Percentiles rank a stretch among this genome's conserved stretches.
These are phyloP conservation scores for Ectropis grisescens DNA, from an alignment of 1,140 invertebrate species.

Conservation along the genomic window DNA sequence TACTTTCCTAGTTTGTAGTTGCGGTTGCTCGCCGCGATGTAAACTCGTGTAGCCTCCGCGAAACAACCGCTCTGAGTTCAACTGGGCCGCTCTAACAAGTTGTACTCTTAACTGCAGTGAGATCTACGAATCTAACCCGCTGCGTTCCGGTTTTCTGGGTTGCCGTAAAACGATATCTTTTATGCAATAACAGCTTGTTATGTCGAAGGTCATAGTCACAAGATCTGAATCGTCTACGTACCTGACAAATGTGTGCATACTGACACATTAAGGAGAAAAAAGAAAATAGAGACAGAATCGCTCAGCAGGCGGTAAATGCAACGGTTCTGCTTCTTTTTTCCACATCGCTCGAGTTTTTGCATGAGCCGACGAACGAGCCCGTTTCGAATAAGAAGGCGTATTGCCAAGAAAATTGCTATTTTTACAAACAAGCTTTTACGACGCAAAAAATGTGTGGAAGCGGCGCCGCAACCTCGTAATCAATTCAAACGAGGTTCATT, in stretches of 20 bases:
- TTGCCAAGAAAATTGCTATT: conserved; percentile 28
- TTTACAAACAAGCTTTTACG: conserved; percentile 30
- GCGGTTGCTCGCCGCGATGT: conserved; percentile 17
- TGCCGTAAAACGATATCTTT: too few relatives aligned
- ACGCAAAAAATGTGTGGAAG: conserved; percentile 24
- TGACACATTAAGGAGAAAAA: too few relatives aligned
- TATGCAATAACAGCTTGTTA: too few relatives aligned
- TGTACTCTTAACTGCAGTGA: conserved; percentile 1
- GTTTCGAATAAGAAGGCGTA: conserved; percentile 21
- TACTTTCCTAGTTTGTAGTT: conserved; percentile 21
- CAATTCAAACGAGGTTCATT: conserved; percentile 33
- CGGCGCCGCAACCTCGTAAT: conserved; percentile 24
- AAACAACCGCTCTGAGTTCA: conserved; percentile 13
- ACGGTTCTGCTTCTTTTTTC: conserved; percentile 16
- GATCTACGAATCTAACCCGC: not conserved
- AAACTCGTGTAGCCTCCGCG: conserved; percentile 21
- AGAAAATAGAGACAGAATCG: conserved; percentile 11
- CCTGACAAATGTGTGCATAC: too few relatives aligned
- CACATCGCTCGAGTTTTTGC: conserved; percentile 21
- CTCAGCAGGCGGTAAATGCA: conserved; percentile 22
- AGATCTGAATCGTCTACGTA: too few relatives aligned
- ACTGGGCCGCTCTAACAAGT: conserved; percentile 1
- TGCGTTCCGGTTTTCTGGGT: too few relatives aligned
- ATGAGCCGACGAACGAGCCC: conserved; percentile 18
- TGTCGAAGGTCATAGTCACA: too few relatives aligned